A percentile compares a stretch with the other conserved stretches of the same genome.
Evolutionary conservation across 2,888 invertebrate species (phyloP).

Genomic region (Ischnus inquisitorius): DNA sequence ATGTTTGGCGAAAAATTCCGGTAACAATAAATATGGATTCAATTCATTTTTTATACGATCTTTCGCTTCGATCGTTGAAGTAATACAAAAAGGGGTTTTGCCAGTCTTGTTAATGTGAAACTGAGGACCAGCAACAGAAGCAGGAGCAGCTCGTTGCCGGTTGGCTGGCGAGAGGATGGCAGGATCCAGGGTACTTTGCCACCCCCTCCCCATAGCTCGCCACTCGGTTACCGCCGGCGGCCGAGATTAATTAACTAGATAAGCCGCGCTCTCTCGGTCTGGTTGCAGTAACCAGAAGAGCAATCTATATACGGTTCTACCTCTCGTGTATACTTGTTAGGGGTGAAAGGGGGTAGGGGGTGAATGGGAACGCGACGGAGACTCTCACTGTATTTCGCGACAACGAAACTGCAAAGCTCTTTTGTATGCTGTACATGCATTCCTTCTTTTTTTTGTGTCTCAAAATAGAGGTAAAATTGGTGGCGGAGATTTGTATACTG

Average conservation of each 20-base stretch:
- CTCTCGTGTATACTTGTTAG: conserved; percentile 29
- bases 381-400: conserved; percentile 8
- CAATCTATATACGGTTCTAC: conserved; percentile 47
- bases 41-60: not conserved
- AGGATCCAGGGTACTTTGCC: conserved; percentile 52
- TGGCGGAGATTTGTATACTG: not conserved
- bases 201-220: conserved; percentile 51
- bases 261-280: conserved; percentile 70
- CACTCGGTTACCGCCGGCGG: conserved; percentile 76
- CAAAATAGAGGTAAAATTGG: not conserved
- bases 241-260: conserved; percentile 85
- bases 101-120: conserved; percentile 36
- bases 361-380: conserved; percentile 47
- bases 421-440: not conserved
- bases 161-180: conserved; percentile 46
- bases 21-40: not conserved
- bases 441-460: not conserved
- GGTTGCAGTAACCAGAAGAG: conserved; percentile 63
- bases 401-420: conserved; percentile 32
- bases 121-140: conserved; percentile 35
- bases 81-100: conserved; percentile 32
- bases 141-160: conserved; percentile 32
- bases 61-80: not conserved
- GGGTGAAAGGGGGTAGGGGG: conserved; percentile 45
- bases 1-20: not conserved